Evolutionary conservation across 37 sponge, comb jelly and placozoan species (phyloP), one percentile per base, ranked within the genome.

Genomic region (Haliclona indistincta): DNA sequence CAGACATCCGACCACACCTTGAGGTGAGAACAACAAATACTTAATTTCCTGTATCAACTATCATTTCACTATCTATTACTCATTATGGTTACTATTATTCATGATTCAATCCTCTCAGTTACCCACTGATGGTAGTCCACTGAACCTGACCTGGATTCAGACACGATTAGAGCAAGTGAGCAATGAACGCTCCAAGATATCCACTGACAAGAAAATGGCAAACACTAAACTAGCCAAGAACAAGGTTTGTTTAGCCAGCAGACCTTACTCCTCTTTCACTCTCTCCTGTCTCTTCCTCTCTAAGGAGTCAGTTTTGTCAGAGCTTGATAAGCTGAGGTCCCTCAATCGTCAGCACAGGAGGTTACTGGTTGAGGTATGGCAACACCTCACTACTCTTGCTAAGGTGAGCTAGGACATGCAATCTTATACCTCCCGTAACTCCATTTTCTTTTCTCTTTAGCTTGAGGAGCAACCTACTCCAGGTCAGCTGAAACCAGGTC

Each of bases 311-410:
- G 87, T 74, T 36, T 72, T 91, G 30, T 78, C 87, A 22, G 92
- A 91, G 64, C 79, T 91, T 63, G 92, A 91, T 64, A 91, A 91
- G 75, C 68, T 91, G 60, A 58, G 80, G 13, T 52, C 74, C 7
- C 67, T 77, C 29, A 91, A 91, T 41, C 64, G 87, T 22, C 81
- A 65, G 32, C 84, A 91, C 55, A 63, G 87, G 10, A 86, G 82
- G 43, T 70, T 91, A 58, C 86, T 91, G 86, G 70, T 78, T 41
- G 92, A 91, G 64, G 72, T 91, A 10, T 91, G 92, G 92, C 76
- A 35, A n/a, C 87, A 91, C 51, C 76, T 91, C 26, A 91, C 92
- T 26, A 62, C 83, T 15, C 80, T 91, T 41, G 92, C 83, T 19
- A 82, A 73, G 68, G 86, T 86, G 40, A 74, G 80, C 23, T 13